Evolutionary conservation across 2,888 invertebrate genomes (phyloP), one percentile per base, ranked within the genome.

Genomic region (Stenoptilia bipunctidactyla): DNA sequence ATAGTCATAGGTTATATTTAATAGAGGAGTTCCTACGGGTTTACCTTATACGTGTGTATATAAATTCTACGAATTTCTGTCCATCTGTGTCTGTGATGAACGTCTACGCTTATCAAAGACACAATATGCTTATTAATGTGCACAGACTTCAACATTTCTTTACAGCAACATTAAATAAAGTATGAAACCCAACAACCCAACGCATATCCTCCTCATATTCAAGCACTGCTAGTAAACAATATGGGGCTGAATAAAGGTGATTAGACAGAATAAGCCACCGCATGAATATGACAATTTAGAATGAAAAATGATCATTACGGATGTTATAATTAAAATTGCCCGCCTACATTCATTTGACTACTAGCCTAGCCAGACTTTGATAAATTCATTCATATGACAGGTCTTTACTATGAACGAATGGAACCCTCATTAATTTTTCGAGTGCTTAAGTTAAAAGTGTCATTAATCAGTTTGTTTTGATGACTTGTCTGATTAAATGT

Each of bases 231-330:
- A n/a, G n/a, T n/a, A n/a, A n/a, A n/a, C n/a, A n/a, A n/a, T n/a
- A n/a, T 67, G 61, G 60, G 58, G 53, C 53, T 51, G 58, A 60
- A 65, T 70, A 73, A 76, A 60, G 64, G 61, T 79, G 73, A 80
- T 80, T 76, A 75, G 70, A 61, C 65, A 65, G 66, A 76, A 73
- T 62, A 65, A 55, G 53, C 54, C 57, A 13, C 53, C 52, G 54
- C 48, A 52, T 3, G 65, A 61, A 69, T 73, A 72, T 64, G 66
- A 68, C 77, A 74, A 80, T 82, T 80, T 76, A 61, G 72, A 63
- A 74, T 83, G 83, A 83, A 82, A 79, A 83, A 83, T 82, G 79
- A 79, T 77, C 63, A 75, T 73, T 74, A 68, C 66, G 51, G 49
- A 48, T 64, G 61, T 63, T 65, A 69, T 83, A 80, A 83, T 83